Evolutionary conservation across 1,140 invertebrate species (phyloP).

Genomic region (Drosophila erecta): DNA sequence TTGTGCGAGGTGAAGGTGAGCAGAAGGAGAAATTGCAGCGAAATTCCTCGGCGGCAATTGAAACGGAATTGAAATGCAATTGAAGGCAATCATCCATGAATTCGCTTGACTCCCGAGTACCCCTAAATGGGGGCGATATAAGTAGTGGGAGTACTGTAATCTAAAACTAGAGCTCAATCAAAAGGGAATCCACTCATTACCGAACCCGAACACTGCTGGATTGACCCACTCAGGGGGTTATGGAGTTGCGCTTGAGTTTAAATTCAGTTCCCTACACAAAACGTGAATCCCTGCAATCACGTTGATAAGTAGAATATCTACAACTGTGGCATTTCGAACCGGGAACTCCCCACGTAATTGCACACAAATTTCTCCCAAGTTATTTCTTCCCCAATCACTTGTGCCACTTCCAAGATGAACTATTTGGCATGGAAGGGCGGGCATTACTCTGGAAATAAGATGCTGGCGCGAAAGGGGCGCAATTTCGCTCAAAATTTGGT

Average conservation of each 20-base stretch:
- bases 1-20: slow-evolving; percentile 46
- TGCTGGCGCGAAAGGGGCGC: too few species aligned
- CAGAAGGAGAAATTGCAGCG: slow-evolving; percentile 42
- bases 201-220: too few species aligned
- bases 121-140: slow-evolving; percentile 4
- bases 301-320: not conserved
- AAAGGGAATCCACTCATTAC: not conserved
- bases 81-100: slow-evolving; percentile 53
- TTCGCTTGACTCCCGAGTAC: slow-evolving; percentile 37
- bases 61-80: slow-evolving; percentile 56
- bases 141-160: not conserved
- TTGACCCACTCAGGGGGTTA: too few species aligned
- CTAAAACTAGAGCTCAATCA: not conserved
- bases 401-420: slow-evolving; percentile 1
- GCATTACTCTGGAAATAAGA: not conserved
- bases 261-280: too few species aligned
- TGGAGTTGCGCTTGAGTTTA: too few species aligned
- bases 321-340: not conserved
- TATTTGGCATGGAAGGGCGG: not conserved
- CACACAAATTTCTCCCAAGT: not conserved
- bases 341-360: too few species aligned
- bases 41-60: slow-evolving; percentile 40
- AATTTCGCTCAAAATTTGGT: slow-evolving; percentile 61
- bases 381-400: not conserved
- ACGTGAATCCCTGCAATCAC: too few species aligned